phyloP scores from a whole-genome alignment of 92 coral and sea anemone genomes.

The Bergia sp. region DNA sequence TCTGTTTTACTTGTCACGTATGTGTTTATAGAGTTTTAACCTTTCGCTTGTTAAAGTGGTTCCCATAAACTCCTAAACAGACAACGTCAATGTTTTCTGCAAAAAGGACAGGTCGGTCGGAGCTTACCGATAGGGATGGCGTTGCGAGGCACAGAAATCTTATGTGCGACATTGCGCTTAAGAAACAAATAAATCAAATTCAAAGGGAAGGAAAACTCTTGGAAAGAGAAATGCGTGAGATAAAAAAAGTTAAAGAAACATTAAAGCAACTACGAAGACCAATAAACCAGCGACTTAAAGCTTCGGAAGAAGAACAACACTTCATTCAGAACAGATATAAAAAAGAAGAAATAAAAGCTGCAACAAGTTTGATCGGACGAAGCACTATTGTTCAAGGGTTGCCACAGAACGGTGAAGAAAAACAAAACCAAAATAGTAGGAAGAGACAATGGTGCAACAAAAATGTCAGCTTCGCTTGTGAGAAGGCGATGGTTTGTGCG shows the following conservation, averaged over 20 bases:
- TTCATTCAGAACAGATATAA: constrained; percentile 38
- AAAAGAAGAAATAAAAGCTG: constrained; percentile 23
- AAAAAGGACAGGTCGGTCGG: background rate
- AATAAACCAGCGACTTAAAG: constrained; percentile 45
- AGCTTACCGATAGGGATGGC: constrained; percentile 58
- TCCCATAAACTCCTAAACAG: constrained; percentile 13
- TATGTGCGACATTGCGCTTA: constrained; percentile 86
- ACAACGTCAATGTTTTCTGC: constrained; percentile 23
- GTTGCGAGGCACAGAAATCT: constrained; percentile 83
- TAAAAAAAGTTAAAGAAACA: constrained; percentile 76
- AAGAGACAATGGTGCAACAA: background rate
- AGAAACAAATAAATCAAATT: constrained; percentile 75
- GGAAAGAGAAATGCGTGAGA: constrained; percentile 82
- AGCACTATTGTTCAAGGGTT: background rate
- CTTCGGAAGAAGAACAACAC: constrained; percentile 3
- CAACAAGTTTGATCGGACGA: background rate
- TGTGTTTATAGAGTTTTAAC: background rate
- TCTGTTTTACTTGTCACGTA: background rate
- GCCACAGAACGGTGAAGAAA: constrained; percentile 25
- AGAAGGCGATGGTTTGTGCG: background rate
- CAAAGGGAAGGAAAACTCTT: constrained; percentile 77
- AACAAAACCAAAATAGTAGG: background rate
- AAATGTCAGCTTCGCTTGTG: constrained; percentile 4
- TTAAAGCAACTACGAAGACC: constrained; percentile 74
- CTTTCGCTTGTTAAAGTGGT: background rate